Conservation (phyloP, 2,888 invertebrate species). For the Amphipoea oculea region DNA sequence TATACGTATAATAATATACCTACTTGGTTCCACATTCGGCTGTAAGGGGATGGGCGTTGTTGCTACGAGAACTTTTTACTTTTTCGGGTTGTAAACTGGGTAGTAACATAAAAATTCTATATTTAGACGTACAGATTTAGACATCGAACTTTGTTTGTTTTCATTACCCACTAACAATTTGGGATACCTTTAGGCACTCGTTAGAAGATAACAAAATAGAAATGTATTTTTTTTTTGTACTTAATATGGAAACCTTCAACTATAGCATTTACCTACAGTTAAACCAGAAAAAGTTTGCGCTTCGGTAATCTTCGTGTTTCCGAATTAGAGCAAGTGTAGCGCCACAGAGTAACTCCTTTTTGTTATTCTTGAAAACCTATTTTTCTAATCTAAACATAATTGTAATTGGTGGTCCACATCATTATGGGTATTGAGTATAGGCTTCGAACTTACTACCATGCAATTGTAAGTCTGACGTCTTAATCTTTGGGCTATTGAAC, state of each 20-base stretch:
- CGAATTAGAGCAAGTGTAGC: background rate
- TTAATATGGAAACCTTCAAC: too few relatives aligned
- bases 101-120: background rate
- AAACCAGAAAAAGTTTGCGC: background rate
- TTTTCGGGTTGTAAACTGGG: background rate
- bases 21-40: background rate
- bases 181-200: background rate
- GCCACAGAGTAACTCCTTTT: background rate
- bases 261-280: background rate
- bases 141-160: background rate
- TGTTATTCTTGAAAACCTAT: too few relatives aligned
- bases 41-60: conserved; percentile 1
- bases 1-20: background rate
- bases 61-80: background rate
- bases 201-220: background rate
- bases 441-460: background rate
- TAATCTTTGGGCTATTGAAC: background rate
- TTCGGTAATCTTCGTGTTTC: background rate
- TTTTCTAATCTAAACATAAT: background rate
- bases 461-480: background rate
- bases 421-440: background rate
- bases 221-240: too few relatives aligned
- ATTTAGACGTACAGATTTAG: background rate
- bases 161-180: background rate
- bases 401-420: background rate